Evolutionary conservation across 2,888 invertebrate genomes (phyloP).

Genomic region (Tillus elongatus): DNA sequence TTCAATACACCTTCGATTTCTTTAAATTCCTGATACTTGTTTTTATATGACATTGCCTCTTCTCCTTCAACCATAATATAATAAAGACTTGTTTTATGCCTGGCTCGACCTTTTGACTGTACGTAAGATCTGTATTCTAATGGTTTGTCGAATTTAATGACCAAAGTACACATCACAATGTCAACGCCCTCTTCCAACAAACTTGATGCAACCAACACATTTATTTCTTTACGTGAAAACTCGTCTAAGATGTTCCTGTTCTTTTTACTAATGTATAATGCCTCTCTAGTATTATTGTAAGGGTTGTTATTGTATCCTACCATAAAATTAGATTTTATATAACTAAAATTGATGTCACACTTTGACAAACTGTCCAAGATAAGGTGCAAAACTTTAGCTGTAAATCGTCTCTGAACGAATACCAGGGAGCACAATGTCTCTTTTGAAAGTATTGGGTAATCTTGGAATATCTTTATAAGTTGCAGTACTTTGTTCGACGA

Average conservation of each 20-base stretch:
- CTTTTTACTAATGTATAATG: slow-evolving; percentile 41
- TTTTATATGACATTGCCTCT: slow-evolving; percentile 29
- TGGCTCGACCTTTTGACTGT: slow-evolving; percentile 84
- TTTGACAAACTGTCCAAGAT: slow-evolving; percentile 49
- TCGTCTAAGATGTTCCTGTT: slow-evolving; percentile 47
- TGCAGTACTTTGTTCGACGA: slow-evolving; percentile 57
- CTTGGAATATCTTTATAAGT: slow-evolving; percentile 53
- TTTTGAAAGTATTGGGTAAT: slow-evolving; percentile 43
- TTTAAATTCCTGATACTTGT: slow-evolving; percentile 38
- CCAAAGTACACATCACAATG: slow-evolving; percentile 70
- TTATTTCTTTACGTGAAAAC: slow-evolving; percentile 51
- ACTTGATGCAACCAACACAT: slow-evolving; percentile 64
- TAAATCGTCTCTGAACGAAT: slow-evolving; percentile 64
- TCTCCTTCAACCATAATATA: slow-evolving; percentile 45
- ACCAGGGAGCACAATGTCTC: slow-evolving; percentile 58
- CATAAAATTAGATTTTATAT: slow-evolving; percentile 61
- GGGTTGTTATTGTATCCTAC: slow-evolving; percentile 58
- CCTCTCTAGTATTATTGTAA: slow-evolving; percentile 48
- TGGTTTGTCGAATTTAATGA: slow-evolving; percentile 65
- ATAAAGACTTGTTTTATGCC: slow-evolving; percentile 53
- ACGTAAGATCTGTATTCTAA: slow-evolving; percentile 72
- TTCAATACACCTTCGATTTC: slow-evolving; percentile 49
- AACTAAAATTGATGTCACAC: slow-evolving; percentile 44
- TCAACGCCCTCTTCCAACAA: slow-evolving; percentile 89
- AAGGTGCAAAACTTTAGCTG: slow-evolving; percentile 66